phyloP scores from a whole-genome alignment of 2,113 vertebrate genomes.

The Columba livia region DNA sequence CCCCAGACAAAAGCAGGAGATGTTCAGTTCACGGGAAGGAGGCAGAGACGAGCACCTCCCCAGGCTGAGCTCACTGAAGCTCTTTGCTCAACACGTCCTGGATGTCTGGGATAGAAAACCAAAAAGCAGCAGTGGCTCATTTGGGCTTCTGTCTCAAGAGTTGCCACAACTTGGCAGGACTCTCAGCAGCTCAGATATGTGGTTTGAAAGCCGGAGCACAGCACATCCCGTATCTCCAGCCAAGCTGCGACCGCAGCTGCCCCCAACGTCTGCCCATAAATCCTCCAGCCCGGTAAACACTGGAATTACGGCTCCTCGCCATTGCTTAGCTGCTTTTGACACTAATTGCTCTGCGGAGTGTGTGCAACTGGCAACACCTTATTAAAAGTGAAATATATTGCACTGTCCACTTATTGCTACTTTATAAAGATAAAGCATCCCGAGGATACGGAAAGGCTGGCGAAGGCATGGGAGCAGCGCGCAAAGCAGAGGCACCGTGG shows the following conservation, averaged over 20 bases:
- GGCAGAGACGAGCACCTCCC: background rate
- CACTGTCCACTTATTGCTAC: slow-evolving; percentile 73
- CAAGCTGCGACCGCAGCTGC: background rate
- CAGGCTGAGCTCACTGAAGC: background rate
- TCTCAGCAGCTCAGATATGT: too few relatives aligned
- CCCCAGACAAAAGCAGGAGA: slow-evolving; percentile 3
- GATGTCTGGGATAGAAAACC: background rate
- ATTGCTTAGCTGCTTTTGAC: slow-evolving; percentile 73
- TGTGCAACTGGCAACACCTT: slow-evolving; percentile 79
- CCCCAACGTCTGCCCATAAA: slow-evolving; percentile 57
- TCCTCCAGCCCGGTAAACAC: slow-evolving; percentile 67
- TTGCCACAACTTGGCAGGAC: too few relatives aligned
- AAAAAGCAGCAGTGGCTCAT: too few relatives aligned
- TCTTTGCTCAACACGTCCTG: background rate
- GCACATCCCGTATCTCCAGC: background rate
- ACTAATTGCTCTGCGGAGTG: slow-evolving; percentile 76
- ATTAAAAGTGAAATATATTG: slow-evolving; percentile 83
- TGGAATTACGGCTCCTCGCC: slow-evolving; percentile 20
- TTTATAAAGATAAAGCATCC: slow-evolving; percentile 79
- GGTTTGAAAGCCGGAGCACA: too few relatives aligned
- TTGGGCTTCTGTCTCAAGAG: too few relatives aligned
- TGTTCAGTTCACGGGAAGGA: background rate
- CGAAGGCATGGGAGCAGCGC: background rate
- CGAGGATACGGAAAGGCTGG: slow-evolving; percentile 25
- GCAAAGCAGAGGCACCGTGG: background rate